Conservation (phyloP, 1,140 invertebrate species). For the Drosophila erecta region DNA sequence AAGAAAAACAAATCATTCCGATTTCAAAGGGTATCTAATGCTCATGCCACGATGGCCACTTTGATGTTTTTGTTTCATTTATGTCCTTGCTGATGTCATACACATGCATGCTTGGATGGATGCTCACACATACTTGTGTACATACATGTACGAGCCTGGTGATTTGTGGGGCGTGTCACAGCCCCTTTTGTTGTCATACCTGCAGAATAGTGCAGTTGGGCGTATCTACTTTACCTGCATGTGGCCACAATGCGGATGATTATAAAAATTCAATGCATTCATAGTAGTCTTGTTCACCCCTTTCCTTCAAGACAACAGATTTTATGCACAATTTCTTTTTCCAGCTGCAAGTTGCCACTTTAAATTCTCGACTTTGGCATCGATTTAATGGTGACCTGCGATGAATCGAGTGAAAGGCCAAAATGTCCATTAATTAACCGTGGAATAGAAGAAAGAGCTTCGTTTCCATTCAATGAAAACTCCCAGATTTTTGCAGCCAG, state of each 20-base stretch:
- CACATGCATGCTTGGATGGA: constrained; percentile 24
- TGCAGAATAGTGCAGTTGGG: constrained; percentile 29
- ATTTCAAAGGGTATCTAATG: background rate
- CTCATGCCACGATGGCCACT: background rate
- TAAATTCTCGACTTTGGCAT: background rate
- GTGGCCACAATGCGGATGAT: constrained; percentile 53
- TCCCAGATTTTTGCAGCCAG: background rate
- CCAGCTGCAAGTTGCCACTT: background rate
- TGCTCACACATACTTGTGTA: constrained; percentile 20
- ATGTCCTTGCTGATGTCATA: constrained; percentile 58
- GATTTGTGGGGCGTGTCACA: constrained; percentile 32
- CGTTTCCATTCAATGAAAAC: constrained; percentile 5
- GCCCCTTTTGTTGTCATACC: constrained; percentile 28
- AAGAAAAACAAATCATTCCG: too few species aligned
- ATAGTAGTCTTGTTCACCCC: constrained; percentile 37
- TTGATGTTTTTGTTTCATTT: constrained; percentile 69
- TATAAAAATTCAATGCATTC: constrained; percentile 64
- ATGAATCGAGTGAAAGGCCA: constrained; percentile 38
- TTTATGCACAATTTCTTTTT: background rate
- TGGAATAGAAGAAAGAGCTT: constrained; percentile 45
- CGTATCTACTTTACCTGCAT: constrained; percentile 24
- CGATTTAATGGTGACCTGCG: constrained; percentile 12
- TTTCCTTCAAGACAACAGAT: constrained; percentile 14
- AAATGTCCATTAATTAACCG: constrained; percentile 73
- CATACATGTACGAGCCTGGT: constrained; percentile 3